Evolutionary conservation across 2,113 vertebrate species (phyloP).

Genomic region (Istiophorus platypterus): DNA sequence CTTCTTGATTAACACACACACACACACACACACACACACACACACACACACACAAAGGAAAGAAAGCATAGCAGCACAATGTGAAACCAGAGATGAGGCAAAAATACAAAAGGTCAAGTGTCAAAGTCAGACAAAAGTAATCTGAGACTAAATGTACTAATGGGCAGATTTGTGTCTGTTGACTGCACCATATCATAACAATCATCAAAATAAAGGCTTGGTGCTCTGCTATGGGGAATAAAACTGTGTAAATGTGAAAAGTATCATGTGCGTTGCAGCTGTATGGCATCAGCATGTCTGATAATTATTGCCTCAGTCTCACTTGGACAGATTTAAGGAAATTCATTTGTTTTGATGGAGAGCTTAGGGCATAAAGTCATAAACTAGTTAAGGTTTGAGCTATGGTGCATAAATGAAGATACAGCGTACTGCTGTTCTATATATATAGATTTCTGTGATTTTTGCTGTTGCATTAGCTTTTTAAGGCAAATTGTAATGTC

Average conservation of each 20-base stretch:
- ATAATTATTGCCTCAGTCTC: not conserved
- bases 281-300: not conserved
- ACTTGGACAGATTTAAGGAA: too few relatives aligned
- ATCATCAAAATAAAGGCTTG: conserved; percentile 2
- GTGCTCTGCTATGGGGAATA: not conserved
- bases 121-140: conserved; percentile 47
- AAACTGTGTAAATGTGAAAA: not conserved
- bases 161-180: conserved; percentile 6
- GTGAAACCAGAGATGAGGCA: conserved; percentile 34
- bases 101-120: conserved; percentile 27
- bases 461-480: too few relatives aligned
- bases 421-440: not conserved
- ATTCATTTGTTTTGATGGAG: too few relatives aligned
- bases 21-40: too few relatives aligned
- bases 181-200: not conserved
- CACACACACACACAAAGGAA: not conserved
- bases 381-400: not conserved
- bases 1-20: not conserved
- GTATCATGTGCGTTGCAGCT: not conserved
- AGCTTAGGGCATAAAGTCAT: too few relatives aligned
- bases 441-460: not conserved
- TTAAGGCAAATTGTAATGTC: too few relatives aligned
- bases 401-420: not conserved
- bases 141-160: conserved; percentile 22
- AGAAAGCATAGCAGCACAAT: conserved; percentile 18